These are phyloP conservation scores for Pelvicachromis taeniatus DNA, from an alignment of 2,113 vertebrate species.

Conservation along the genomic window DNA sequence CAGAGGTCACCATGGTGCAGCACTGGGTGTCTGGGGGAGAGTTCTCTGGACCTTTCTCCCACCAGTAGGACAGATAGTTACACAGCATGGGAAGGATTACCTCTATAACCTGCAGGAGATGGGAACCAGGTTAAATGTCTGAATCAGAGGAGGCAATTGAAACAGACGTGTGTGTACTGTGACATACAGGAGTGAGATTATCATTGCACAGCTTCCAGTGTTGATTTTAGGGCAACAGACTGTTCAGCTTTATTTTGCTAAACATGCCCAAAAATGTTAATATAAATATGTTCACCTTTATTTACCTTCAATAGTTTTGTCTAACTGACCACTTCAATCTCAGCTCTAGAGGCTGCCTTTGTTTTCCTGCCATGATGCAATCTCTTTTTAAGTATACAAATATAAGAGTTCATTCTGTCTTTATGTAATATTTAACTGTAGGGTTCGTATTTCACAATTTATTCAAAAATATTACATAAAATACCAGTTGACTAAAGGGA, in stretches of 20 bases:
- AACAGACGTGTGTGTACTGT: not conserved
- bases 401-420: too few species aligned
- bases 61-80: conserved; percentile 97
- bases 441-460: not conserved
- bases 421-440: too few species aligned
- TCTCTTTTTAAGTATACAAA: too few species aligned
- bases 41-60: conserved; percentile 90
- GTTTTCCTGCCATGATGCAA: too few species aligned
- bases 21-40: conserved; percentile 66
- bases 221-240: not conserved
- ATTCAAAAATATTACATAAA: not conserved
- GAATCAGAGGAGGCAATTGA: not conserved
- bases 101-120: conserved; percentile 80
- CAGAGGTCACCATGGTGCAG: conserved; percentile 90
- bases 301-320: too few species aligned
- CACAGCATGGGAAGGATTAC: conserved; percentile 94
- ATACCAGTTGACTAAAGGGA: not conserved
- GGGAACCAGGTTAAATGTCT: not conserved
- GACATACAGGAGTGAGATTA: not conserved
- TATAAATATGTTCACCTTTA: too few species aligned
- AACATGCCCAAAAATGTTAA: too few species aligned
- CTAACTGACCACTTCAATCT: too few species aligned
- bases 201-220: not conserved
- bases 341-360: too few species aligned
- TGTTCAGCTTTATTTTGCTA: too few species aligned